Conservation (phyloP, 2,797 vertebrate species). For the Columba guinea region DNA sequence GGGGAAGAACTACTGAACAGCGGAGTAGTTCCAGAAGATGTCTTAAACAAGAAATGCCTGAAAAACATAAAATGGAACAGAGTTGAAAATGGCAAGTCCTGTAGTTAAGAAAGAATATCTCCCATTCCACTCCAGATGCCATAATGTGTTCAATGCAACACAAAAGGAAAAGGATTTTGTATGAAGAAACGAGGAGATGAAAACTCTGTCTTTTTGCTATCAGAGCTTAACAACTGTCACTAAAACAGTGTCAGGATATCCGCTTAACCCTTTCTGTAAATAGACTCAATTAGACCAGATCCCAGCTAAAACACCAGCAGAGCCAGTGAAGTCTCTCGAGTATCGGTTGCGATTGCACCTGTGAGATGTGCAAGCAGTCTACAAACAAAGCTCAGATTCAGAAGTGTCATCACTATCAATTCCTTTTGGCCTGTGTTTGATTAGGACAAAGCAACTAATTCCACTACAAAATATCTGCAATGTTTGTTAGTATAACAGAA, state of each 20-base stretch:
- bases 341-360: neutral
- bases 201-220: neutral
- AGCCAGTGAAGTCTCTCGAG: neutral
- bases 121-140: neutral
- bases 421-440: neutral
- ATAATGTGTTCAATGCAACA: neutral
- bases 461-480: neutral
- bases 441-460: neutral
- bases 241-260: neutral
- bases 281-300: neutral
- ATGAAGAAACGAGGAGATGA: neutral
- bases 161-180: neutral
- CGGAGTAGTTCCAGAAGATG: slow-evolving; percentile 96
- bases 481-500: neutral
- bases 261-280: neutral
- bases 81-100: slow-evolving; percentile 31
- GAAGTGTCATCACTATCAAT: neutral
- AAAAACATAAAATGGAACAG: slow-evolving; percentile 49
- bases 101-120: neutral
- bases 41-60: slow-evolving; percentile 99
- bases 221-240: neutral
- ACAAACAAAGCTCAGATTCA: neutral
- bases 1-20: slow-evolving; percentile 98
- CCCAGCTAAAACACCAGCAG: neutral
- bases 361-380: neutral